phyloP scores from a whole-genome alignment of 2,888 invertebrate species.

The Yponomeuta sedellus region DNA sequence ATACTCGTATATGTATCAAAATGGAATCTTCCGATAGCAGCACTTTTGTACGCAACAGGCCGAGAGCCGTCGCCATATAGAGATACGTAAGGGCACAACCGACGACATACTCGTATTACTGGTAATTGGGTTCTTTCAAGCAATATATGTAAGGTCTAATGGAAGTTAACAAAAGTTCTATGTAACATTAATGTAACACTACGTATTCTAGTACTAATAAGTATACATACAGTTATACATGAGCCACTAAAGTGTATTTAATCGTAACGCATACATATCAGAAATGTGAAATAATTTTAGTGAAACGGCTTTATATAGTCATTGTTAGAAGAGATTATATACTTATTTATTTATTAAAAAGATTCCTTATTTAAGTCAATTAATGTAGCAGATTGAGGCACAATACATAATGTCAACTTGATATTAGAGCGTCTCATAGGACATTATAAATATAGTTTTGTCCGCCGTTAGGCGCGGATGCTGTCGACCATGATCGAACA shows the following conservation, averaged over 20 bases:
- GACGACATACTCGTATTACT: constrained; percentile 6
- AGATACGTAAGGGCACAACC: constrained; percentile 4
- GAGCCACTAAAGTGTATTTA: constrained; percentile 6
- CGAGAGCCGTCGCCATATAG: background rate
- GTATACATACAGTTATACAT: background rate
- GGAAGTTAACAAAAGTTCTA: constrained; percentile 6
- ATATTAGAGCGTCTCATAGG: constrained; percentile 8
- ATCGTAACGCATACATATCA: constrained; percentile 64
- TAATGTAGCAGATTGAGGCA: constrained; percentile 51
- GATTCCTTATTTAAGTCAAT: constrained; percentile 76
- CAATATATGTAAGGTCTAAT: constrained; percentile 10
- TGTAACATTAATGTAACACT: constrained; percentile 14
- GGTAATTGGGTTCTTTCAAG: constrained; percentile 1
- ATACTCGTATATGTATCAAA: background rate
- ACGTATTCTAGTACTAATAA: constrained; percentile 16
- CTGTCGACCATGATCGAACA: background rate
- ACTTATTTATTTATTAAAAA: constrained; percentile 40
- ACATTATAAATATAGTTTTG: background rate
- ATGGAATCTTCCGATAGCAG: constrained; percentile 8
- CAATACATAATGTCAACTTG: constrained; percentile 28
- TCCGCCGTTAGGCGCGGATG: background rate
- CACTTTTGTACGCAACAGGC: background rate
- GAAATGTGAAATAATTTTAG: constrained; percentile 45
- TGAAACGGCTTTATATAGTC: constrained; percentile 30
- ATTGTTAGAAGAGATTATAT: constrained; percentile 20